These are phyloP conservation scores for Rhysida immarginata DNA, from an alignment of 1,140 invertebrate genomes.

Conservation along the genomic window DNA sequence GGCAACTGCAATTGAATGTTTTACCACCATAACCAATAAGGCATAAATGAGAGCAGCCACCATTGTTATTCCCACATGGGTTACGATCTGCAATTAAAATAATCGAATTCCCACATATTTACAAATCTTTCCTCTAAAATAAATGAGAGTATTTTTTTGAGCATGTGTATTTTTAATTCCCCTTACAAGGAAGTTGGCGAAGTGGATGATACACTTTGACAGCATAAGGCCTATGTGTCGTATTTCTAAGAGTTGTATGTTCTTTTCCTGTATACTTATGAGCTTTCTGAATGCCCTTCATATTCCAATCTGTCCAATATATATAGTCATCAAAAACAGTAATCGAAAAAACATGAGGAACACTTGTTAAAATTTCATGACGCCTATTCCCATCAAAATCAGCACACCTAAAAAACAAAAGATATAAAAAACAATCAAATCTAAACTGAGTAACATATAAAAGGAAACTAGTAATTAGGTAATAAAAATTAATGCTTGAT, in stretches of 20 bases:
- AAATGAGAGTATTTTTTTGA: no score
- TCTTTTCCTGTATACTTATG: slow-evolving; percentile 74
- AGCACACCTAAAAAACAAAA: slow-evolving; percentile 31
- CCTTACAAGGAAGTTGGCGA: slow-evolving; percentile 52
- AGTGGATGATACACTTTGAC: slow-evolving; percentile 78
- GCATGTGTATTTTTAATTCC: no score
- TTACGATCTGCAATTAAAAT: slow-evolving; percentile 45
- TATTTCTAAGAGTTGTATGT: slow-evolving; percentile 64
- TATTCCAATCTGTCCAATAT: slow-evolving; percentile 97
- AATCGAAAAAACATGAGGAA: slow-evolving; percentile 88
- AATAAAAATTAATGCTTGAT: not conserved
- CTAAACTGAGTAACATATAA: not conserved
- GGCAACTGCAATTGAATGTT: slow-evolving; percentile 76
- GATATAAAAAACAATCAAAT: not conserved
- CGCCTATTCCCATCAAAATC: slow-evolving; percentile 77
- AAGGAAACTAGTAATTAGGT: not conserved
- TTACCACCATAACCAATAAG: slow-evolving; percentile 56
- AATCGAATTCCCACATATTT: no score
- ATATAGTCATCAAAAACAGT: slow-evolving; percentile 85
- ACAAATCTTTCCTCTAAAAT: no score
- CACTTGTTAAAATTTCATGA: slow-evolving; percentile 55
- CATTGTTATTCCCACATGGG: slow-evolving; percentile 83
- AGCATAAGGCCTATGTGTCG: slow-evolving; percentile 87
- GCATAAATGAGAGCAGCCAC: slow-evolving; percentile 94
- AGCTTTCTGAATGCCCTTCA: slow-evolving; percentile 54